phyloP scores from a whole-genome alignment of 2,888 invertebrate species.

The Agrilus biguttatus region DNA sequence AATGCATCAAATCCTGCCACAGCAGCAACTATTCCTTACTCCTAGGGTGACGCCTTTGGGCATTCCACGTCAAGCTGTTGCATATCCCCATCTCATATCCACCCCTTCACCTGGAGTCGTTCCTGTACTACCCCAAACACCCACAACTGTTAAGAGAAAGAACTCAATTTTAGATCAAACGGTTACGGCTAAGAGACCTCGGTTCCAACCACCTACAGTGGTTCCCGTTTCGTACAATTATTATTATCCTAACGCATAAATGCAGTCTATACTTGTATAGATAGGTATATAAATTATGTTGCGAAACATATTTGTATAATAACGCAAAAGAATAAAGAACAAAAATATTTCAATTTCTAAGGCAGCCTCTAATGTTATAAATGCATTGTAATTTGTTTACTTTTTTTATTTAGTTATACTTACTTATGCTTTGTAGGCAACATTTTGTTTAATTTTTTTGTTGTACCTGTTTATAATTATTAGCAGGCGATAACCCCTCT shows the following conservation, averaged over 20 bases:
- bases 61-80: conserved; percentile 15
- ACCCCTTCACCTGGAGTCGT: conserved; percentile 16
- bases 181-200: conserved; percentile 23
- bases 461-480: no score
- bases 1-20: conserved; percentile 22
- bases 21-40: conserved; percentile 14
- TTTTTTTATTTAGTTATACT: no score
- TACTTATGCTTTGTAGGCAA: no score
- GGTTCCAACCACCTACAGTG: conserved; percentile 20
- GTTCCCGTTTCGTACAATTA: conserved; percentile 24
- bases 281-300: no score
- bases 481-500: no score
- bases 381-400: no score
- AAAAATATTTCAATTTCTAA: no score
- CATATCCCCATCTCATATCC: conserved; percentile 18
- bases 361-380: no score
- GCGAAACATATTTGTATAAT: no score
- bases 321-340: no score
- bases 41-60: conserved; percentile 13
- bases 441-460: no score
- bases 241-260: conserved; percentile 29
- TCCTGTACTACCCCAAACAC: conserved; percentile 22
- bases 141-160: conserved; percentile 29
- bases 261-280: no score
- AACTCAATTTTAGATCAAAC: conserved; percentile 28